Evolutionary conservation across 2,888 invertebrate genomes (phyloP).

Genomic region (Lacanobia oleracea): DNA sequence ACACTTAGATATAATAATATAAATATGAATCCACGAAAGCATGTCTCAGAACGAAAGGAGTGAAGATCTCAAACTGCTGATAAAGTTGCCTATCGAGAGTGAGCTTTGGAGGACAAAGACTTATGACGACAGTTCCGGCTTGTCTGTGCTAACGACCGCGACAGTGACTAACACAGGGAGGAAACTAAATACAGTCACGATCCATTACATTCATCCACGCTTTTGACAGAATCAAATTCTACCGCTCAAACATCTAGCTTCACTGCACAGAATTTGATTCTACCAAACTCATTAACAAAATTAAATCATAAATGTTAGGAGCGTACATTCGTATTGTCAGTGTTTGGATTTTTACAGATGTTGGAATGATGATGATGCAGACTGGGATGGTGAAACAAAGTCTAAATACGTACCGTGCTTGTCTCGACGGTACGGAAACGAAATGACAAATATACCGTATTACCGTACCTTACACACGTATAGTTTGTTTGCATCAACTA

Average conservation of each 20-base stretch:
- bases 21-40: conserved; percentile 87
- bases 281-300: conserved; percentile 74
- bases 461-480: conserved; percentile 87
- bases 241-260: conserved; percentile 54
- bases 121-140: conserved; percentile 87
- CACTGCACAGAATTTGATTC: conserved; percentile 73
- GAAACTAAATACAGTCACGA: conserved; percentile 81
- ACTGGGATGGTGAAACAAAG: conserved; percentile 98
- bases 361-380: conserved; percentile 99
- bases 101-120: conserved; percentile 86
- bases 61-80: conserved; percentile 83
- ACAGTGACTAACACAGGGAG: conserved; percentile 85
- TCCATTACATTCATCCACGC: conserved; percentile 81
- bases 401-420: conserved; percentile 94
- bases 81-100: conserved; percentile 79
- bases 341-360: conserved; percentile 96
- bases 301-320: conserved; percentile 74
- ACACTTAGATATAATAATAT: conserved; percentile 82
- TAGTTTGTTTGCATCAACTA: conserved; percentile 90
- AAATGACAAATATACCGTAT: conserved; percentile 82
- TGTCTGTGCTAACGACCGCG: conserved; percentile 87
- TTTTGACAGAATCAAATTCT: conserved; percentile 81
- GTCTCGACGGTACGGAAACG: conserved; percentile 95
- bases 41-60: conserved; percentile 89
- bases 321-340: conserved; percentile 88